Percentiles rank a stretch among this genome's conserved stretches.
Evolutionary conservation across 1,140 invertebrate genomes (phyloP).

Genomic region (Drosophila mojavensis): DNA sequence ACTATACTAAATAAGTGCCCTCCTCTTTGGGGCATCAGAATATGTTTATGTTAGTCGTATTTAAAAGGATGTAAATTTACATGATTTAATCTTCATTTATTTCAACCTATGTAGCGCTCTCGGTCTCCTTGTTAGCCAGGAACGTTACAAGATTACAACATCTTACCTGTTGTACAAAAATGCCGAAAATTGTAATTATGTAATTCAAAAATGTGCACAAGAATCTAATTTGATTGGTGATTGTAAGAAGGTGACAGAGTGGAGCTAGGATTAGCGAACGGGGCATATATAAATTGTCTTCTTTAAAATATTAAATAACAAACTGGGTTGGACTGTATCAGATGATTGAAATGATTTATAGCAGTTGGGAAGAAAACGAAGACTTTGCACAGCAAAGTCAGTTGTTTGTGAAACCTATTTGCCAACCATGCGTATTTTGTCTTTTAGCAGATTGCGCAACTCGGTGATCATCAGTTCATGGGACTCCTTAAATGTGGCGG

Average conservation of each 20-base stretch:
- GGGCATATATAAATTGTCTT: slow-evolving; percentile 19
- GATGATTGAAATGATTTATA: slow-evolving; percentile 26
- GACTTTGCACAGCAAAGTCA: slow-evolving; percentile 70
- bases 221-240: slow-evolving; percentile 42
- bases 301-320: slow-evolving; percentile 79
- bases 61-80: slow-evolving; percentile 15
- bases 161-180: slow-evolving; percentile 55
- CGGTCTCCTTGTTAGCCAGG: slow-evolving; percentile 12
- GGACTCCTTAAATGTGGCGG: slow-evolving; percentile 78
- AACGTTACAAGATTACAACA: slow-evolving; percentile 59
- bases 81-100: slow-evolving; percentile 63
- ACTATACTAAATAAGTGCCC: too few species aligned
- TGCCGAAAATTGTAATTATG: slow-evolving; percentile 46
- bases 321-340: slow-evolving; percentile 36
- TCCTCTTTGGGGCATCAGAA: neutral
- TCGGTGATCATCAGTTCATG: slow-evolving; percentile 81
- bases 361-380: slow-evolving; percentile 1
- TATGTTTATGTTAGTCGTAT: neutral
- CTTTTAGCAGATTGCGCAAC: slow-evolving; percentile 75
- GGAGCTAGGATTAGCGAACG: neutral
- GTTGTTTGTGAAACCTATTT: slow-evolving; percentile 47
- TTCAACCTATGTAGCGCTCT: slow-evolving; percentile 44
- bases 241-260: slow-evolving; percentile 20
- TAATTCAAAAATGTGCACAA: slow-evolving; percentile 36
- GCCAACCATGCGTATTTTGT: slow-evolving; percentile 81